Conservation (phyloP, 2,113 vertebrate genomes). For the Hoplias malabaricus region DNA sequence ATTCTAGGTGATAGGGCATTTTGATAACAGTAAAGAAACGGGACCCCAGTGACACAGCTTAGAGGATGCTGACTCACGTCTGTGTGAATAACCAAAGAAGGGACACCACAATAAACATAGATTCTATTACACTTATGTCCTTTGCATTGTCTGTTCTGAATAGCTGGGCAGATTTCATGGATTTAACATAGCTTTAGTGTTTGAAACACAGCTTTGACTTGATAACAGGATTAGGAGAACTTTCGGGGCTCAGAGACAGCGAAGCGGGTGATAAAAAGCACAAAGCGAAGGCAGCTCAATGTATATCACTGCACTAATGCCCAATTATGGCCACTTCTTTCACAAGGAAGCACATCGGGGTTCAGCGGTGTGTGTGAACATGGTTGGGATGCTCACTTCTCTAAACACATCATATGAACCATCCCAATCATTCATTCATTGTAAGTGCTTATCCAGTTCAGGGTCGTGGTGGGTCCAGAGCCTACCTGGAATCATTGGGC, state of each 20-base stretch:
- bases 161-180: too few relatives aligned
- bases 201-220: background rate
- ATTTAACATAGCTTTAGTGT: background rate
- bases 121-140: too few relatives aligned
- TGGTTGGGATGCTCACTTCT: background rate
- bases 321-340: background rate
- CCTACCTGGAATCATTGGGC: too few relatives aligned
- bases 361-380: background rate
- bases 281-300: background rate
- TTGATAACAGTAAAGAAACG: too few relatives aligned
- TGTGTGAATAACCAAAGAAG: too few relatives aligned
- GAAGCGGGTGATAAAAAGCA: background rate
- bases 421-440: too few relatives aligned
- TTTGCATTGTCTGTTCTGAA: background rate
- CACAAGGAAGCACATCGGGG: background rate
- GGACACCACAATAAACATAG: too few relatives aligned
- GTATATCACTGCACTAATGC: background rate
- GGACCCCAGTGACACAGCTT: too few relatives aligned
- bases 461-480: too few relatives aligned
- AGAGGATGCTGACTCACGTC: too few relatives aligned
- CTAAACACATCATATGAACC: background rate
- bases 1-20: too few relatives aligned
- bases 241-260: background rate
- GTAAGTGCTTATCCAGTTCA: too few relatives aligned
- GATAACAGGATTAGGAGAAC: background rate